Evolutionary conservation across 2,888 invertebrate species (phyloP).

Genomic region (Hetaerina titia): DNA sequence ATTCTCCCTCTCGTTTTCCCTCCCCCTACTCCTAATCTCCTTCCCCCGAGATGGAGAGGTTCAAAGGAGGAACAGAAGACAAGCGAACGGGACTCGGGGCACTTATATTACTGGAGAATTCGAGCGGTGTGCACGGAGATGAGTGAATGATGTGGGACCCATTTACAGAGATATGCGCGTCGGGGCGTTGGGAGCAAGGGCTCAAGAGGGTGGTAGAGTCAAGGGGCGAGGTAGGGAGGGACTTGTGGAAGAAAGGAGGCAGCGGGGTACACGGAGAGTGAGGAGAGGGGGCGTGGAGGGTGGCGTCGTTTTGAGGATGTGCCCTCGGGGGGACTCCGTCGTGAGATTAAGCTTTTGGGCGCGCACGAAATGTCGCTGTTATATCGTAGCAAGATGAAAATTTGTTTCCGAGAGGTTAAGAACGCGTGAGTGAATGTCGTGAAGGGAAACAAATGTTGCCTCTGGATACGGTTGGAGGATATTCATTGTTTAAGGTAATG

Average conservation of each 20-base stretch:
- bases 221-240: not conserved
- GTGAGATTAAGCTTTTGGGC: slow-evolving; percentile 20
- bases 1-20: not conserved
- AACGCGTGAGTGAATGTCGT: slow-evolving; percentile 27
- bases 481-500: slow-evolving; percentile 16
- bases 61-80: not conserved
- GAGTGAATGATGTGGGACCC: slow-evolving; percentile 43
- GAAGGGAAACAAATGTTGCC: slow-evolving; percentile 33
- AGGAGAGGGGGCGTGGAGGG: not conserved
- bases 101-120: not conserved
- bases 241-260: not conserved
- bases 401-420: slow-evolving; percentile 16
- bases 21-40: not conserved
- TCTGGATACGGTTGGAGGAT: not conserved
- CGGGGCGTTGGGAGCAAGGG: not conserved
- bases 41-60: not conserved
- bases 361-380: slow-evolving; percentile 25
- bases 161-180: not conserved
- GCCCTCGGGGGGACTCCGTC: not conserved
- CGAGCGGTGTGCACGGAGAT: slow-evolving; percentile 29
- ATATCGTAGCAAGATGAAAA: slow-evolving; percentile 13
- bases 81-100: not conserved
- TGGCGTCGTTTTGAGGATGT: slow-evolving; percentile 24
- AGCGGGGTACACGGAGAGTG: not conserved
- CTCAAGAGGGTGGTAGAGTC: not conserved